phyloP scores from a whole-genome alignment of 2,888 invertebrate species.

The Sphaeridia pumilis region DNA sequence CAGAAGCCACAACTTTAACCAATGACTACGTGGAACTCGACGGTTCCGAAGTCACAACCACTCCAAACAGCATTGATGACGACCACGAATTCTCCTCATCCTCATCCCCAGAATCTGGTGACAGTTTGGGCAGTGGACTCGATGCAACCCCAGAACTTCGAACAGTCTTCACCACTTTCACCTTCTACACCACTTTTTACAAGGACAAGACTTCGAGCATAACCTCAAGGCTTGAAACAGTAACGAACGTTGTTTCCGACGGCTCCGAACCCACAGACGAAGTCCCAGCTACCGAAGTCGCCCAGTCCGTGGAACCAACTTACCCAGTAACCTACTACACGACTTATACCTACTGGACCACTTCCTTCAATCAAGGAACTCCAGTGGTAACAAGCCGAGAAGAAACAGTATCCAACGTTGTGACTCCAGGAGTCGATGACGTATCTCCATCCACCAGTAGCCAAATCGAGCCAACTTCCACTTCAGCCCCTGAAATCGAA shows the following conservation, averaged over 20 bases:
- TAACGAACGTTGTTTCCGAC: constrained; percentile 54
- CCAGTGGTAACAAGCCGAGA: constrained; percentile 76
- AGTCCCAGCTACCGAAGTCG: constrained; percentile 15
- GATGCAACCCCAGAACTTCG: constrained; percentile 30
- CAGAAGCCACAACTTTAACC: constrained; percentile 37
- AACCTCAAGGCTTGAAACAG: constrained; percentile 68
- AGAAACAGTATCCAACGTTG: constrained; percentile 76
- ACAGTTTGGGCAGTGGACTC: constrained; percentile 21
- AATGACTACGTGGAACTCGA: constrained; percentile 32
- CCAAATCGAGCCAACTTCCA: constrained; percentile 40
- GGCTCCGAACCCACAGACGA: too few relatives aligned
- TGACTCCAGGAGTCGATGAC: constrained; percentile 51
- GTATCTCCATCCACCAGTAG: constrained; percentile 29
- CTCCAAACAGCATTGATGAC: neutral
- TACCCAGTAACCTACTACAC: constrained; percentile 75
- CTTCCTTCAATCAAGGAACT: constrained; percentile 70
- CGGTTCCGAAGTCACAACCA: constrained; percentile 33
- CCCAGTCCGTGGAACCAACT: constrained; percentile 22
- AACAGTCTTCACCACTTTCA: constrained; percentile 48
- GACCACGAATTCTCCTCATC: neutral
- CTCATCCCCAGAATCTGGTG: neutral
- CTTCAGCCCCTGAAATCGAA: constrained; percentile 20
- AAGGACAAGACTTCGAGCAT: constrained; percentile 40
- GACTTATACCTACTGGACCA: constrained; percentile 81
- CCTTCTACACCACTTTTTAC: constrained; percentile 69